Evolutionary conservation across 2,888 invertebrate genomes (phyloP).

Genomic region (Augiades crinisus): DNA sequence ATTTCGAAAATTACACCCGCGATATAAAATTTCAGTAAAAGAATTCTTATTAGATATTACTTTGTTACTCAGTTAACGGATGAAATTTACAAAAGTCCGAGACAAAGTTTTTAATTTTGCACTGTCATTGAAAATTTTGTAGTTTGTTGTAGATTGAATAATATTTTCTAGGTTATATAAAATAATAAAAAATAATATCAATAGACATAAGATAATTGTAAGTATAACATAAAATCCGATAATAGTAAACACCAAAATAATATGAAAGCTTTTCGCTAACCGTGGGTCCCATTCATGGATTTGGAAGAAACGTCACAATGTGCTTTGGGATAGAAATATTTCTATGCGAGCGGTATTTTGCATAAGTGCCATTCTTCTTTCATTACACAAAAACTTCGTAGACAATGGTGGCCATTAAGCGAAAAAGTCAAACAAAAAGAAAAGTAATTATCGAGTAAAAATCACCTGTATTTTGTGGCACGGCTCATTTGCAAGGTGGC

Average conservation of each 20-base stretch:
- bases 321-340: not conserved
- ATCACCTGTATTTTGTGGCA: conserved; percentile 47
- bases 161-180: too few species aligned
- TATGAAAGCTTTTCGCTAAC: not conserved
- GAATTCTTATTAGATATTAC: too few species aligned
- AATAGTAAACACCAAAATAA: not conserved
- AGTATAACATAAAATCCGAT: not conserved
- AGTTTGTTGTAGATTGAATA: too few species aligned
- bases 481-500: conserved; percentile 43
- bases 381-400: conserved; percentile 47
- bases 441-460: conserved; percentile 48
- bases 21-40: too few species aligned
- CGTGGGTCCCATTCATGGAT: not conserved
- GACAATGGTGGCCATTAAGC: conserved; percentile 49
- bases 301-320: conserved; percentile 9
- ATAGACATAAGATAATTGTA: too few species aligned
- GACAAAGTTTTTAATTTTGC: too few species aligned
- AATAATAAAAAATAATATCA: too few species aligned
- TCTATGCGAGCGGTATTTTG: conserved; percentile 9
- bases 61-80: too few species aligned
- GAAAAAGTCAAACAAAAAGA: conserved; percentile 40
- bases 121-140: too few species aligned
- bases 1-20: too few species aligned
- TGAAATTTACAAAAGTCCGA: too few species aligned
- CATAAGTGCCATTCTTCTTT: conserved; percentile 40